Conservation (phyloP, 2,888 invertebrate genomes). For the Cephus pulcher region DNA sequence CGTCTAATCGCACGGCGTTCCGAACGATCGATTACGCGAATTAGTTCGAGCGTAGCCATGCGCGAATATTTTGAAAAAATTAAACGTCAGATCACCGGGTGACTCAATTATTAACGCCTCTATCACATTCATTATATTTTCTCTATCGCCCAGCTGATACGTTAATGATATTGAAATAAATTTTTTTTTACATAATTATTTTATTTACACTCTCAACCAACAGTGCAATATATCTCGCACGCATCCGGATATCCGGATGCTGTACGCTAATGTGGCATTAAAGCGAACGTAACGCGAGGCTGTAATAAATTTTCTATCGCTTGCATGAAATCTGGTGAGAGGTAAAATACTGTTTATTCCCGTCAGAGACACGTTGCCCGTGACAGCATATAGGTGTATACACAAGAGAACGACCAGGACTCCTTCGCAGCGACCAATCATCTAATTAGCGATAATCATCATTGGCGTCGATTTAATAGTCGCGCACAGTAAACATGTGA, state of each 20-base stretch:
- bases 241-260: background rate
- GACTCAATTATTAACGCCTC: background rate
- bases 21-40: background rate
- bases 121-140: background rate
- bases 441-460: conserved; percentile 39
- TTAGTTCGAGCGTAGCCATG: background rate
- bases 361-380: background rate
- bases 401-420: conserved; percentile 20
- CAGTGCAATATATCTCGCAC: background rate
- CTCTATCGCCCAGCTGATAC: background rate
- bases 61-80: background rate
- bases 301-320: background rate
- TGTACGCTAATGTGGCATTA: background rate
- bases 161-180: background rate
- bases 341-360: background rate
- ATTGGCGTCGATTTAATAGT: background rate
- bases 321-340: background rate
- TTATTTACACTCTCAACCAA: background rate
- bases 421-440: conserved; percentile 38
- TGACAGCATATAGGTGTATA: background rate
- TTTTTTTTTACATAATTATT: background rate
- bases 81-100: background rate
- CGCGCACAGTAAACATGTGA: background rate
- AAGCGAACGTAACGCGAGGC: no score
- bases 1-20: background rate